Evolutionary conservation across 1,140 invertebrate genomes (phyloP).

Genomic region (Caenorhabditis briggsae): DNA sequence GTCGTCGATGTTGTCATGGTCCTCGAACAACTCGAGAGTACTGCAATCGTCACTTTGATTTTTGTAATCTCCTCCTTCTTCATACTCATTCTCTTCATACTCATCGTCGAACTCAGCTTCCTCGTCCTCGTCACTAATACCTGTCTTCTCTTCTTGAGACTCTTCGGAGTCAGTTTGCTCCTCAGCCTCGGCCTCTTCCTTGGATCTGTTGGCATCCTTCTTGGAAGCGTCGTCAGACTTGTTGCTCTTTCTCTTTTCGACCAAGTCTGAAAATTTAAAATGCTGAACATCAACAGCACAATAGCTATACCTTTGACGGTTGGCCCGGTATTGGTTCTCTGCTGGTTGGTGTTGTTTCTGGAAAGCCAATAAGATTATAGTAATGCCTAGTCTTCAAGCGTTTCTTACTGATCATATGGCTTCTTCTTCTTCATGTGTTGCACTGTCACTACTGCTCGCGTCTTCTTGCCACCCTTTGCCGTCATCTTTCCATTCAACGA

Average conservation of each 20-base stretch:
- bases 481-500: constrained; percentile 54
- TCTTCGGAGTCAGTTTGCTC: constrained; percentile 32
- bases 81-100: constrained; percentile 12
- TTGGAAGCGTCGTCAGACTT: constrained; percentile 14
- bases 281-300: no score
- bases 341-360: constrained; percentile 29
- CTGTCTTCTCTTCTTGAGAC: constrained; percentile 23
- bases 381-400: not conserved
- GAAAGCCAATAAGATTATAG: not conserved
- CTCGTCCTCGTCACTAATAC: constrained; percentile 20
- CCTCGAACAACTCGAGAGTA: constrained; percentile 13
- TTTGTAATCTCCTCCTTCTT: not conserved
- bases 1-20: not conserved
- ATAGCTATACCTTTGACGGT: constrained; percentile 14
- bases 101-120: constrained; percentile 25
- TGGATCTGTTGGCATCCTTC: not conserved
- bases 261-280: not conserved
- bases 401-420: constrained; percentile 42
- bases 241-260: constrained; percentile 30
- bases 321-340: constrained; percentile 40
- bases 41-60: constrained; percentile 18
- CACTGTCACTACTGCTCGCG: constrained; percentile 38
- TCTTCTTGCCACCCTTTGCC: constrained; percentile 33
- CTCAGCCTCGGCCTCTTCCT: constrained; percentile 9
- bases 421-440: constrained; percentile 64